Evolutionary conservation across 2,797 vertebrate species (phyloP), one percentile per base, ranked within the genome.

Genomic region (Mastacembelus armatus): DNA sequence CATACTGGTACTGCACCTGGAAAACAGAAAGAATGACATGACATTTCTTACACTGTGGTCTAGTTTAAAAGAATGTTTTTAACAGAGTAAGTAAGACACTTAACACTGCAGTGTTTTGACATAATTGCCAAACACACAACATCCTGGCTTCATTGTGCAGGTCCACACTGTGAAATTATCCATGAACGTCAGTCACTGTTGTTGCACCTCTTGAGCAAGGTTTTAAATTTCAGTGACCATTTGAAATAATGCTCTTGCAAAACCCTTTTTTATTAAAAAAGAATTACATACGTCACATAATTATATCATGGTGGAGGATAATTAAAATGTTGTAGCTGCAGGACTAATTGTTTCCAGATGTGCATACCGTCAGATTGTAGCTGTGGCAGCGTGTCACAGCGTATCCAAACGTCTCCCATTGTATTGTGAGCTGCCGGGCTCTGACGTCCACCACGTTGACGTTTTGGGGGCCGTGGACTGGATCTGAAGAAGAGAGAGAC

Each of bases 391-490:
- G 98, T 0, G 98, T 99, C 70, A 99, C 96, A 0, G 94, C 94
- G 0, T 99, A 99, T 7, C 97, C 96, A 2, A 99, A 98, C 16
- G 96, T 95, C 61, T 99, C 98, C 98, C 98, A 99, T 78, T 98
- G 96, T 48, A 99, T 84, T 0, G 96, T 98, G 82, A 99, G 93
- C 92, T 98, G 97, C 1, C 98, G 94, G 0, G 98, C 94, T 1
- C 97, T 92, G 73, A 98, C 95, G 30, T 98, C 97, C 40, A 98
- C 97, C n/a, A 98, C 95, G 7, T 98, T 96, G 24, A 98, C 96
- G 0, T 92, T 97, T 77, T 98, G 97, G 0, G 98, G 98, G 0
- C 97, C 96, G 0, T 99, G 97, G 29, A 98, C 96, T 0, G 98
- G 98, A 84, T 99, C 98, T 99, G 76, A 12, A 51, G 26, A 27